Evolutionary conservation across 1,140 invertebrate genomes (phyloP).

Genomic region (Drosophila lini): DNA sequence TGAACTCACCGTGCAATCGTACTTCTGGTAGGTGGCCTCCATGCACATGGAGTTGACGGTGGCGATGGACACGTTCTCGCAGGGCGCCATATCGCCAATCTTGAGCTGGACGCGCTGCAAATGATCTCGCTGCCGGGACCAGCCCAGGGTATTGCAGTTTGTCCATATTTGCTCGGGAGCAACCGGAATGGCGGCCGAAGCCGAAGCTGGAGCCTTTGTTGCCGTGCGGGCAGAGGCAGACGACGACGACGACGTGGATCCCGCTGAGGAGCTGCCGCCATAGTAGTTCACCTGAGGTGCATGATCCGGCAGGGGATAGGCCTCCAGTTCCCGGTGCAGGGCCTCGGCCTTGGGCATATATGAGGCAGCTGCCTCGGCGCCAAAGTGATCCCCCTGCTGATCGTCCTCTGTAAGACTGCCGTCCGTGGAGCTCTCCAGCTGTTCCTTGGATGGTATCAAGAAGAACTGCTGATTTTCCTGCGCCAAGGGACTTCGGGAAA

Average conservation of each 20-base stretch:
- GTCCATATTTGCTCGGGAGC: conserved; percentile 80
- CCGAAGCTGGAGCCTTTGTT: conserved; percentile 36
- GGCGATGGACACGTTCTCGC: conserved; percentile 93
- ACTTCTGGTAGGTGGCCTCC: conserved; percentile 90
- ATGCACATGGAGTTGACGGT: conserved; percentile 92
- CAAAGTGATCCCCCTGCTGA: conserved; percentile 22
- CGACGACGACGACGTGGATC: not conserved
- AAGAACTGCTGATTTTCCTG: conserved; percentile 82
- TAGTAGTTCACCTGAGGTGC: conserved; percentile 79
- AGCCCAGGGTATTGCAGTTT: conserved; percentile 93
- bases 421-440: conserved; percentile 40
- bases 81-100: conserved; percentile 90
- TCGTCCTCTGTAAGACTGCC: conserved; percentile 13
- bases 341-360: conserved; percentile 77
- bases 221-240: conserved; percentile 28
- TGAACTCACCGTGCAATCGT: conserved; percentile 91
- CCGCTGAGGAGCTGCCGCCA: conserved; percentile 11
- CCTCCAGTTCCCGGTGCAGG: conserved; percentile 60
- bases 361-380: conserved; percentile 50
- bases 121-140: conserved; percentile 91
- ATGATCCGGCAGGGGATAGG: conserved; percentile 72
- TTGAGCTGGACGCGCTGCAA: conserved; percentile 91
- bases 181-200: not conserved
- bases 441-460: conserved; percentile 61
- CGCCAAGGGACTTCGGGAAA: conserved; percentile 43